Evolutionary conservation across 2,113 vertebrate species (phyloP).

Genomic region (Cisticola juncidis): DNA sequence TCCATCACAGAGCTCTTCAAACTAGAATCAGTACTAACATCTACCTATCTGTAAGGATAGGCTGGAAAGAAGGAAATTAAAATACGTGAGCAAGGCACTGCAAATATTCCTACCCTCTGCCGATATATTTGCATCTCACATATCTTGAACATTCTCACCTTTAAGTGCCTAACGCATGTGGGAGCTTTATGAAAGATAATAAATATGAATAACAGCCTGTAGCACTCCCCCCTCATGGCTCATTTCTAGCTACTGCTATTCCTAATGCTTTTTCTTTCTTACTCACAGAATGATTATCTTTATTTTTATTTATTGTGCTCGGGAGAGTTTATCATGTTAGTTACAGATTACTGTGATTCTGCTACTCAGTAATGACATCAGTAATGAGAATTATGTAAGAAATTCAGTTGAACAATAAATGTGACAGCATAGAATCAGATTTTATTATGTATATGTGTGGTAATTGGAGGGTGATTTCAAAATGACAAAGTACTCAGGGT

Average conservation of each 20-base stretch:
- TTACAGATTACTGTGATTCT: neutral
- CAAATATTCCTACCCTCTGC: neutral
- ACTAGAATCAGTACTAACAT: neutral
- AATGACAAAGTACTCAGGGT: constrained; percentile 66
- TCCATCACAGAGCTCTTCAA: constrained; percentile 3
- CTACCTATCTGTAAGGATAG: neutral
- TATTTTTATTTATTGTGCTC: neutral
- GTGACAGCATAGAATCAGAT: constrained; percentile 31
- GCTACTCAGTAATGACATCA: constrained; percentile 33
- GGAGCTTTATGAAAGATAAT: neutral
- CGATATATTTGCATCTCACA: constrained; percentile 19
- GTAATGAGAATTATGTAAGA: constrained; percentile 57
- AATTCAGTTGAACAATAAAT: constrained; percentile 55
- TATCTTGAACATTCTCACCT: neutral
- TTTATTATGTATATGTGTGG: constrained; percentile 65
- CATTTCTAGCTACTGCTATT: neutral
- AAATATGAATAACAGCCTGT: neutral
- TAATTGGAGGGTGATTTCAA: constrained; percentile 64
- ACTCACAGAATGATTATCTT: neutral
- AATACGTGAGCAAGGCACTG: neutral
- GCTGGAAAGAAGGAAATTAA: constrained; percentile 41
- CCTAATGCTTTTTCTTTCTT: neutral
- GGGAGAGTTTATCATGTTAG: neutral
- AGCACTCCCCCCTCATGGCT: neutral
- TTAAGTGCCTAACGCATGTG: neutral